Conservation (phyloP, 1,140 invertebrate genomes). For the Bombus sibiricus region DNA sequence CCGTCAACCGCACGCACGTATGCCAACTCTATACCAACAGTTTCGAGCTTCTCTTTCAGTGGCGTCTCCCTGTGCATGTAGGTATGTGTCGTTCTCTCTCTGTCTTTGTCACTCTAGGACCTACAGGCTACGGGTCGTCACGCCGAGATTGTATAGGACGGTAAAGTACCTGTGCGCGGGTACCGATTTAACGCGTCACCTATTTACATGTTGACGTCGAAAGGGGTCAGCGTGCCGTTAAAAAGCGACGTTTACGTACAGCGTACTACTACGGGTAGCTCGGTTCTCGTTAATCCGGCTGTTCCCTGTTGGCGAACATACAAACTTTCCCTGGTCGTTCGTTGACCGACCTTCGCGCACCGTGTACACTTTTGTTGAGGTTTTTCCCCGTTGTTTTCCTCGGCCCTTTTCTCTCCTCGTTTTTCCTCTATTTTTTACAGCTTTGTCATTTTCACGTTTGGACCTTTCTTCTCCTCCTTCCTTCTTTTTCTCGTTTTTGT, state of each 20-base stretch:
- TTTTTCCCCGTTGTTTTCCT: not conserved
- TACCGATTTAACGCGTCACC: conserved; percentile 30
- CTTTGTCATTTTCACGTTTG: not conserved
- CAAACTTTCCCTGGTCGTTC: not conserved
- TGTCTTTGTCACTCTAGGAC: not conserved
- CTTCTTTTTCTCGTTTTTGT: not conserved
- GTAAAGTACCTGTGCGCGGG: not conserved
- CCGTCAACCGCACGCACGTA: not conserved
- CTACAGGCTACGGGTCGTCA: too few relatives aligned
- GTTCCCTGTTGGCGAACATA: conserved; percentile 10
- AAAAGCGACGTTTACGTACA: conserved; percentile 30
- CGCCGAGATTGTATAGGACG: not conserved
- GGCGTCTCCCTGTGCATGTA: too few relatives aligned
- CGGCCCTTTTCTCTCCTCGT: not conserved
- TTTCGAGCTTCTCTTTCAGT: not conserved
- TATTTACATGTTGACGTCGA: conserved; percentile 33
- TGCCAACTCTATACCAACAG: not conserved
- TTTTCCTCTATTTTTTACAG: not conserved
- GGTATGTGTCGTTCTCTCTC: not conserved
- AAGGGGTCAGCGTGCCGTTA: conserved; percentile 41
- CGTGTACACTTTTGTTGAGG: conserved; percentile 6
- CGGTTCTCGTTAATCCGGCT: conserved; percentile 32
- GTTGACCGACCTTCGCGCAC: not conserved
- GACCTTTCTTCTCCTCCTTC: not conserved
- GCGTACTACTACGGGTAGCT: not conserved